These are phyloP conservation scores for Ophiodon elongatus DNA, from an alignment of 2,113 vertebrate species.

Conservation along the genomic window DNA sequence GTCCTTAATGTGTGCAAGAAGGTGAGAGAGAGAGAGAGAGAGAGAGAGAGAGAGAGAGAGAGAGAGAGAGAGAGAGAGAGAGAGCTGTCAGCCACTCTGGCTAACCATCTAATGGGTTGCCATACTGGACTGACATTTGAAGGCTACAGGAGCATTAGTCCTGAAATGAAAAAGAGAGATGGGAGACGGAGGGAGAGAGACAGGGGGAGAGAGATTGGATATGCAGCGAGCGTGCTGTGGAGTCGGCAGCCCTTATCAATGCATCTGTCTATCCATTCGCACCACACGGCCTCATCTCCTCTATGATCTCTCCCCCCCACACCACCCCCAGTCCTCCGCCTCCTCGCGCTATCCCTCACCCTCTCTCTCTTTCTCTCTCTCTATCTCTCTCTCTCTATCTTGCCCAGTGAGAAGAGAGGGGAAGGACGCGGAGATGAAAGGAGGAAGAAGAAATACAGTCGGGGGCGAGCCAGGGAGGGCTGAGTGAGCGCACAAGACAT, in stretches of 20 bases:
- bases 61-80: slow-evolving; percentile 46
- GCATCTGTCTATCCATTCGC: slow-evolving; percentile 81
- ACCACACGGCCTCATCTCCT: slow-evolving; percentile 77
- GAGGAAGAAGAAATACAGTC: slow-evolving; percentile 64
- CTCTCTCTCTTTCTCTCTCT: slow-evolving; percentile 21
- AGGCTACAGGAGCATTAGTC: slow-evolving; percentile 74
- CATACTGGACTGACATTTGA: slow-evolving; percentile 79
- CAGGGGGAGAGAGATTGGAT: slow-evolving; percentile 60
- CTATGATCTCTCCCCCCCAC: slow-evolving; percentile 77
- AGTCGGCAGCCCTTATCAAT: slow-evolving; percentile 82
- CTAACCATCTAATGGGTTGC: slow-evolving; percentile 79
- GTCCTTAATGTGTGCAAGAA: slow-evolving; percentile 52
- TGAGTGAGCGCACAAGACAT: slow-evolving; percentile 59
- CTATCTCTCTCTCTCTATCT: slow-evolving; percentile 23
- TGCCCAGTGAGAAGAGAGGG: slow-evolving; percentile 61
- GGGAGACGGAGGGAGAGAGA: slow-evolving; percentile 42
- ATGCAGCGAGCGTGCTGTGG: slow-evolving; percentile 71
- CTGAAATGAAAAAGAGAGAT: slow-evolving; percentile 72
- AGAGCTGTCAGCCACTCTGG: slow-evolving; percentile 68
- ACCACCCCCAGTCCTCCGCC: slow-evolving; percentile 58
- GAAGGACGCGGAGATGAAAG: slow-evolving; percentile 73
- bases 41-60: slow-evolving; percentile 58
- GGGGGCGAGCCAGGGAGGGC: slow-evolving; percentile 57
- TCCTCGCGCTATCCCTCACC: slow-evolving; percentile 51
- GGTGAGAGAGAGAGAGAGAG: slow-evolving; percentile 38